Base-by-base conservation (phyloP, 1,140 invertebrate species). In the Ceratosolen fusciceps region DNA sequence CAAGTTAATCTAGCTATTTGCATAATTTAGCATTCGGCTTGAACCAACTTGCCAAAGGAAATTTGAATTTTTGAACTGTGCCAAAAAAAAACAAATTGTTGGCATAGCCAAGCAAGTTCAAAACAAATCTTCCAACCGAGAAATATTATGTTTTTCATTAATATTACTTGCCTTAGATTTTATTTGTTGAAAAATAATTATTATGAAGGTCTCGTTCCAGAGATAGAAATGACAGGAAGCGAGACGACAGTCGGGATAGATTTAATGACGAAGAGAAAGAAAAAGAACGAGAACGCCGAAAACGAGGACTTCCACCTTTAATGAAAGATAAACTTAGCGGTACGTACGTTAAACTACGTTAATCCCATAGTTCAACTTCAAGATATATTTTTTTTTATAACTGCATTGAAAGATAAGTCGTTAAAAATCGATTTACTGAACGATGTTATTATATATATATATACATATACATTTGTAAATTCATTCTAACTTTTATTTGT, bases 231-330 rank as follows among this genome's bases (percentile, higher is more conserved):
- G 90, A 91, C 16, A 87, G 91, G 77, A 92, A 93, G 83, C 88
- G 89, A 29, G 93, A 94, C 12, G 87, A 92, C 54, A 92, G 92
- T 71, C 87, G 89, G 74, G 91, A 92, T 74, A 90, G 89, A 79
- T 86, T 92, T 62, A 93, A 93, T 49, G 95, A 96, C 82, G 93
- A 94, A 68, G 96, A 97, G 83, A 92, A 93, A 7, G 95, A 96
- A 84, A 94, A 94, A 83, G 93, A 95, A 84, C 92, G 93, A 84
- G 95, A 96, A 86, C 90, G 97, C 62, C 93, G 95, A 83, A 97
- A 97, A 88, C 94, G 96, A 85, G 97, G 97, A 29, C 88, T 99
- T 60, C 97, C 97, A 14, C 92, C 95, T 0, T 93, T 98, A 58
- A 95, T 96, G 85, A 95, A 95, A 84, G 96, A 98, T 79, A 94